Evolutionary conservation across 2,797 vertebrate species (phyloP).

Genomic region (Gorsachius magnificus): DNA sequence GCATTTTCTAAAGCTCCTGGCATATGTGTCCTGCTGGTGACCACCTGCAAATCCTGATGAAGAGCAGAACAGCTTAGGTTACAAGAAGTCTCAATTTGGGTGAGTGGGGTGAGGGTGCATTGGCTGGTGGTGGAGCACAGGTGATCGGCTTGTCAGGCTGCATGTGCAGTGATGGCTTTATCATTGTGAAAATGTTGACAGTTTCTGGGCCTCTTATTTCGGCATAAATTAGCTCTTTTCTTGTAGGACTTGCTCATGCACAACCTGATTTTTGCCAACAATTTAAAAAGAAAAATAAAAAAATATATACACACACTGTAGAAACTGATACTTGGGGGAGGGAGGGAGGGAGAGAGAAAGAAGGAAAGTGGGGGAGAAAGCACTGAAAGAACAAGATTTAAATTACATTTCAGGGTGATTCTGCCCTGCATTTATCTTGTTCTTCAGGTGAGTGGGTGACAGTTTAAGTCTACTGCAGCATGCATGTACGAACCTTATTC

Average conservation of each 20-base stretch:
- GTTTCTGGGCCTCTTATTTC: not conserved
- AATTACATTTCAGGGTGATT: not conserved
- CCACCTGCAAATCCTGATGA: not conserved
- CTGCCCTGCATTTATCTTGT: not conserved
- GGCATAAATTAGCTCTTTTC: not conserved
- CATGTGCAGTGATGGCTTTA: not conserved
- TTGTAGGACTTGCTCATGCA: not conserved
- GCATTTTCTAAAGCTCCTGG: not conserved
- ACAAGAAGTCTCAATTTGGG: not conserved
- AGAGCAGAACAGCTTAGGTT: not conserved
- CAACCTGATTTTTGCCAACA: not conserved
- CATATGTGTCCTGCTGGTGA: not conserved
- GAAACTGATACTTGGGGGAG: not conserved
- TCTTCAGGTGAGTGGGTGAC: not conserved
- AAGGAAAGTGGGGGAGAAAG: not conserved
- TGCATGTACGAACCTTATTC: not conserved
- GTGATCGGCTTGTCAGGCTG: not conserved
- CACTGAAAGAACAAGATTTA: not conserved
- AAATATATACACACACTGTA: too few relatives aligned
- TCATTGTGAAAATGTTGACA: not conserved
- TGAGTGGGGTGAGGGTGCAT: fast-evolving
- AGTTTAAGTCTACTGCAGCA: not conserved
- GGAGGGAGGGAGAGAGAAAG: not conserved
- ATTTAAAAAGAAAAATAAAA: not conserved
- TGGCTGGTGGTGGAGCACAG: not conserved